Percentiles rank a stretch among this genome's conserved stretches.
Evolutionary conservation across 2,888 invertebrate species (phyloP).

Genomic region (Andrena dorsata): DNA sequence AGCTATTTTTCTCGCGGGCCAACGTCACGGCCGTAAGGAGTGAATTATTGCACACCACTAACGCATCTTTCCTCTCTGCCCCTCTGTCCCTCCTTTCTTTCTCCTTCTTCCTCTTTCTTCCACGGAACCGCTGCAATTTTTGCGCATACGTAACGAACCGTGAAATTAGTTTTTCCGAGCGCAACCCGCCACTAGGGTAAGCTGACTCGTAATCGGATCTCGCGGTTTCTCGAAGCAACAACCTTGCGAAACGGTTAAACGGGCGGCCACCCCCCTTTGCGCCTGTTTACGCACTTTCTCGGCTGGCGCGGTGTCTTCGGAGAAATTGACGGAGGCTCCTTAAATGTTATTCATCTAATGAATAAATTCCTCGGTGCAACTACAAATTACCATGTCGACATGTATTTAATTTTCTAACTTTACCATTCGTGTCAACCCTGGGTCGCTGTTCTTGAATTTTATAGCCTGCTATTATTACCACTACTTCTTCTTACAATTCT

Average conservation of each 20-base stretch:
- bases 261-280: neutral
- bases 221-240: slow-evolving; percentile 16
- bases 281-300: neutral
- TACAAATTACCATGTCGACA: too few relatives aligned
- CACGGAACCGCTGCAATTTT: slow-evolving; percentile 36
- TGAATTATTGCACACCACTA: slow-evolving; percentile 60
- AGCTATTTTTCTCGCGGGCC: slow-evolving; percentile 30
- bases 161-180: slow-evolving; percentile 57
- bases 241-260: neutral
- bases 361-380: too few relatives aligned
- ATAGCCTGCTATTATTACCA: too few relatives aligned
- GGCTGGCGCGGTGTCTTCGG: too few relatives aligned
- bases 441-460: too few relatives aligned
- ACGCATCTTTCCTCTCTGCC: slow-evolving; percentile 18
- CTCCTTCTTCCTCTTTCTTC: neutral
- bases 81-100: neutral
- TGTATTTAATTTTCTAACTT: too few relatives aligned
- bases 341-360: neutral
- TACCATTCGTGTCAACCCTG: too few relatives aligned
- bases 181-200: slow-evolving; percentile 24
- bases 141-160: slow-evolving; percentile 58
- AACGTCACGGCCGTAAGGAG: slow-evolving; percentile 36
- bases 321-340: neutral
- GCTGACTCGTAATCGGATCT: slow-evolving; percentile 41
- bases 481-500: too few relatives aligned